These are phyloP conservation scores for Lycocerus yunnanus DNA, from an alignment of 2,888 invertebrate species.

Conservation along the genomic window DNA sequence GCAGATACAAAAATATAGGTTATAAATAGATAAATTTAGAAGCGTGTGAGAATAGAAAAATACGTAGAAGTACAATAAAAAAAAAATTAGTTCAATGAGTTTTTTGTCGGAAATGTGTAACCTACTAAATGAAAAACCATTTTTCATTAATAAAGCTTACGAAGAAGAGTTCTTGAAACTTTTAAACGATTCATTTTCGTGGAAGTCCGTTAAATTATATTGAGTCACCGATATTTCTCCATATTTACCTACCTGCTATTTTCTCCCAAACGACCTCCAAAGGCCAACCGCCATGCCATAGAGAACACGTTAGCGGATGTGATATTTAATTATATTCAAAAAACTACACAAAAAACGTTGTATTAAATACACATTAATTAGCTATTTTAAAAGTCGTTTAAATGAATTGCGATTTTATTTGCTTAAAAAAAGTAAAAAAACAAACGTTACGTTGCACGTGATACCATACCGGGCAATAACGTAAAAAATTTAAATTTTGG, in stretches of 20 bases:
- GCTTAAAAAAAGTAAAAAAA: background rate
- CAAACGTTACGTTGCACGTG: background rate
- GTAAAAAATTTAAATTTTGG: background rate
- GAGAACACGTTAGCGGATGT: conserved; percentile 18
- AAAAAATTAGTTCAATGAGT: background rate
- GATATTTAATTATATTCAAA: conserved; percentile 6
- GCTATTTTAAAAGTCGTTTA: background rate
- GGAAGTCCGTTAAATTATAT: conserved; percentile 6
- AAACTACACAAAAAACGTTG: conserved; percentile 1
- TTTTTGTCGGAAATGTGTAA: conserved; percentile 1
- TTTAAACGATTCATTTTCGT: conserved; percentile 3
- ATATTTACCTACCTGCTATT: conserved; percentile 12
- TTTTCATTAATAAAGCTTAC: conserved; percentile 1
- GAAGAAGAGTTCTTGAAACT: background rate
- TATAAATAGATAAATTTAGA: background rate
- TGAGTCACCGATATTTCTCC: conserved; percentile 11
- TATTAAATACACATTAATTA: background rate
- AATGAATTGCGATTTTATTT: background rate
- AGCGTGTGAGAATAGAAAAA: background rate
- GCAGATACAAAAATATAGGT: background rate
- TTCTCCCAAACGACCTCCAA: conserved; percentile 16
- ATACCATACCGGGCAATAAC: background rate
- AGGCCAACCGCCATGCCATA: conserved; percentile 17
- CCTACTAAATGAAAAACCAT: background rate
- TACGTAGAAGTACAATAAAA: background rate